A percentile compares a stretch with the other conserved stretches of the same genome.
phyloP scores from a whole-genome alignment of 2,113 vertebrate genomes.

The Upupa epops region DNA sequence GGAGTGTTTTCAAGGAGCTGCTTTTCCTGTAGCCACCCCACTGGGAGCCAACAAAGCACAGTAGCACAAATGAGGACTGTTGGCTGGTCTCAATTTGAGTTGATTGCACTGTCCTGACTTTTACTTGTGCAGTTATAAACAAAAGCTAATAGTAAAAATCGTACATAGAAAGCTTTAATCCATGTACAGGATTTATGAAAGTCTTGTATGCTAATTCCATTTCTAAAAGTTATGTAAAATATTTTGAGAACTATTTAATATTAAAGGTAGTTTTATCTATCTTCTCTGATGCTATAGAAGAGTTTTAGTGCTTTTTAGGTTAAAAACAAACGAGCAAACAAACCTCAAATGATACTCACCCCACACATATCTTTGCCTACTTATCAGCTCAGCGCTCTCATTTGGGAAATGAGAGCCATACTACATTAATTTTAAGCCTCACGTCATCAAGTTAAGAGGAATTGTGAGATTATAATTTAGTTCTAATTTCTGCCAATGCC shows the following conservation, averaged over 20 bases:
- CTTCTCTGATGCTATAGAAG: neutral
- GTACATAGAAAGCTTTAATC: neutral
- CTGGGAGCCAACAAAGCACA: neutral
- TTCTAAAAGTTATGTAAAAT: neutral
- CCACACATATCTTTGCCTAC: neutral
- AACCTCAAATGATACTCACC: rapidly evolving
- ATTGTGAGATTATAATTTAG: neutral
- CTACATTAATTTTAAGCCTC: neutral
- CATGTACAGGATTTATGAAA: neutral
- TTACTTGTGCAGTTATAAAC: neutral
- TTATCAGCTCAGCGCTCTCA: neutral
- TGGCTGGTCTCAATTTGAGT: neutral
- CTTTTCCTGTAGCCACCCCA: neutral
- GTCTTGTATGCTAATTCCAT: neutral
- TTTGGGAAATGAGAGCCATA: neutral
- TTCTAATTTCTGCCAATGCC: neutral
- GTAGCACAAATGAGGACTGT: neutral
- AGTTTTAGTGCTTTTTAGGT: neutral
- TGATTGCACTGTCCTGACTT: neutral
- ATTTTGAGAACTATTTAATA: neutral
- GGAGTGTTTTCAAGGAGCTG: neutral
- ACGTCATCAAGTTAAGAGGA: neutral
- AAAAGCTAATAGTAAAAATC: neutral
- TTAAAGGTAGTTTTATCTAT: neutral
- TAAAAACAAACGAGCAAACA: neutral